Evolutionary conservation across 2,113 vertebrate genomes (phyloP).

Genomic region (Micronycteris hirsuta): DNA sequence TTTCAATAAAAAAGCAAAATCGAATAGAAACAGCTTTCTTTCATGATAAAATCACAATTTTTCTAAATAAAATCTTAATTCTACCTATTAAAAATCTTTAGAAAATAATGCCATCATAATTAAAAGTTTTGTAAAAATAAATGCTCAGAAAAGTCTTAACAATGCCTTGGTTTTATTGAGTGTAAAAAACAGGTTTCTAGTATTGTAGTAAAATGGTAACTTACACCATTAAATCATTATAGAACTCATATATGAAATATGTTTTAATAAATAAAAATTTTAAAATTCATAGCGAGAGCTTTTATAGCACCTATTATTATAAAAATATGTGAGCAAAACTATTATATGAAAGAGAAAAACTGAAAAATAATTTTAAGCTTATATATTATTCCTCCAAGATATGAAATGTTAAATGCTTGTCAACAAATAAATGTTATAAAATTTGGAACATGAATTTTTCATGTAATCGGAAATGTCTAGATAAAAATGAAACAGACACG

Average conservation of each 20-base stretch:
- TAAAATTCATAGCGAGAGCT: background rate
- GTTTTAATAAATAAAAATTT: constrained; percentile 15
- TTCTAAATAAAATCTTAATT: constrained; percentile 24
- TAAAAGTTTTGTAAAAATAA: constrained; percentile 21
- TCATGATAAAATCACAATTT: background rate
- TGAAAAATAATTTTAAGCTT: background rate
- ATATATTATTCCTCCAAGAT: background rate
- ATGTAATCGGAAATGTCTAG: background rate
- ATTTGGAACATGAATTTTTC: background rate
- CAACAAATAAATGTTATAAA: background rate
- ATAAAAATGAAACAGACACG: background rate
- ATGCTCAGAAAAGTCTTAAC: background rate
- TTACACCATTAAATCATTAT: background rate
- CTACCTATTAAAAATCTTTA: constrained; percentile 11
- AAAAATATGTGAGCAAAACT: background rate
- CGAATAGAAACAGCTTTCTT: constrained; percentile 23
- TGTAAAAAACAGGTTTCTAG: constrained; percentile 15
- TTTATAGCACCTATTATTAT: background rate
- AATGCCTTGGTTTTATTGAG: background rate
- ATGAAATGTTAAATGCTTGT: background rate
- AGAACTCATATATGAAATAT: background rate
- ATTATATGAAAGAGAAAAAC: background rate
- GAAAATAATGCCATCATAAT: background rate
- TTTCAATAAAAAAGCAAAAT: constrained; percentile 16
- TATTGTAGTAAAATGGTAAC: background rate